These are phyloP conservation scores for Drosophila eugracilis DNA, from an alignment of 1,140 invertebrate species.

Conservation along the genomic window DNA sequence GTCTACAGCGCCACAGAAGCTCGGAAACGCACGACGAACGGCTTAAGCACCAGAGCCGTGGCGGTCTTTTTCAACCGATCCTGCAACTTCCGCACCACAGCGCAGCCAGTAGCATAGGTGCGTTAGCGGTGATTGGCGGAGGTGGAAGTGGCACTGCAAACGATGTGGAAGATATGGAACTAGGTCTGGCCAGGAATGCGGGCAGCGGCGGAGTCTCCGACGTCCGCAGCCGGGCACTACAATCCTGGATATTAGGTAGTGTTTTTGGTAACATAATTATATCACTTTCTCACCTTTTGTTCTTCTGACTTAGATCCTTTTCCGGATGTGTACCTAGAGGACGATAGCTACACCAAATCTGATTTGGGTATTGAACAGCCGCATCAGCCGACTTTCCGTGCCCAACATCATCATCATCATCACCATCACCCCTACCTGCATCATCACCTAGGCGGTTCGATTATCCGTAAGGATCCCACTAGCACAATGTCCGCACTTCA, in stretches of 20 bases:
- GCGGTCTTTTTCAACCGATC: constrained; percentile 64
- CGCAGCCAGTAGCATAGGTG: constrained; percentile 46
- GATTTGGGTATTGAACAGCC: constrained; percentile 79
- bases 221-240: constrained; percentile 52
- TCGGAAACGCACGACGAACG: constrained; percentile 82
- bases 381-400: constrained; percentile 53
- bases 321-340: constrained; percentile 81
- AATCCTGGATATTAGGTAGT: constrained; percentile 78
- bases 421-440: constrained; percentile 63
- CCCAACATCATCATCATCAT: constrained; percentile 64
- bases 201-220: constrained; percentile 49
- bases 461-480: constrained; percentile 86
- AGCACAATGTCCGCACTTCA: constrained; percentile 87
- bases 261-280: too few species aligned
- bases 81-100: constrained; percentile 64
- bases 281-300: too few species aligned
- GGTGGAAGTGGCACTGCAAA: constrained; percentile 27
- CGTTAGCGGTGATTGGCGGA: constrained; percentile 34
- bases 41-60: constrained; percentile 72
- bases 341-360: constrained; percentile 83
- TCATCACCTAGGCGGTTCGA: constrained; percentile 50
- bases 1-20: constrained; percentile 78
- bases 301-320: too few species aligned
- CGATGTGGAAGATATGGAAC: constrained; percentile 73
- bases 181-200: constrained; percentile 61